phyloP scores from a whole-genome alignment of 2,888 invertebrate genomes.

The Chouioia cunea region DNA sequence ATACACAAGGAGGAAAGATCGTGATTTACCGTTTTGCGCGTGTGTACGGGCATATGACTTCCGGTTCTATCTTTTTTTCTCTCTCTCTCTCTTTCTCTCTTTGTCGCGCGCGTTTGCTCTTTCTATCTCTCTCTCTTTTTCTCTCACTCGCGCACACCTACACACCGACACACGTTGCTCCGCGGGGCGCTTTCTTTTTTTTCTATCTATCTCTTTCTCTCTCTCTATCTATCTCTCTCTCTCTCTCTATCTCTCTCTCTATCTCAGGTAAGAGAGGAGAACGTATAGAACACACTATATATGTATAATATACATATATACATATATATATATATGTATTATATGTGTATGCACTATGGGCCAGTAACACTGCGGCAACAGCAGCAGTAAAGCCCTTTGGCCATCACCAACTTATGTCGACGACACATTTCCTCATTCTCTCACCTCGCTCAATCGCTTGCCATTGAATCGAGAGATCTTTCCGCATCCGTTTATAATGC shows the following conservation, averaged over 20 bases:
- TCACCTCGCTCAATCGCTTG: neutral
- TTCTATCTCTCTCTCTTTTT: neutral
- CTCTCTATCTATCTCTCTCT: slow-evolving; percentile 18
- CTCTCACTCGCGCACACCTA: slow-evolving; percentile 1
- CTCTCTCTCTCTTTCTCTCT: neutral
- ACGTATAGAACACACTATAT: no score
- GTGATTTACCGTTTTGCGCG: slow-evolving; percentile 66
- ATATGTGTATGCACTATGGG: no score
- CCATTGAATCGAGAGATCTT: no score
- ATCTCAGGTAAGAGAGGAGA: no score
- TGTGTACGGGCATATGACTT: slow-evolving; percentile 65
- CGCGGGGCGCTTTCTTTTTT: neutral
- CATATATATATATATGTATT: no score
- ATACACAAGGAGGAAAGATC: neutral
- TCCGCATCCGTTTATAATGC: no score
- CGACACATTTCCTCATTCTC: neutral
- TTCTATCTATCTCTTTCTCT: slow-evolving; percentile 11
- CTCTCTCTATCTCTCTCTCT: neutral
- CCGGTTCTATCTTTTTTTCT: slow-evolving; percentile 21
- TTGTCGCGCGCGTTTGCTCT: neutral
- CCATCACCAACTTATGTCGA: neutral
- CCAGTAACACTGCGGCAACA: neutral
- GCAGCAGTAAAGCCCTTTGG: neutral
- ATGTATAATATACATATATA: no score
- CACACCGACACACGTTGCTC: neutral